A percentile compares a stretch with the other conserved stretches of the same genome.
phyloP scores from a whole-genome alignment of 2,113 vertebrate species.

The Typhlomys cinereus region DNA sequence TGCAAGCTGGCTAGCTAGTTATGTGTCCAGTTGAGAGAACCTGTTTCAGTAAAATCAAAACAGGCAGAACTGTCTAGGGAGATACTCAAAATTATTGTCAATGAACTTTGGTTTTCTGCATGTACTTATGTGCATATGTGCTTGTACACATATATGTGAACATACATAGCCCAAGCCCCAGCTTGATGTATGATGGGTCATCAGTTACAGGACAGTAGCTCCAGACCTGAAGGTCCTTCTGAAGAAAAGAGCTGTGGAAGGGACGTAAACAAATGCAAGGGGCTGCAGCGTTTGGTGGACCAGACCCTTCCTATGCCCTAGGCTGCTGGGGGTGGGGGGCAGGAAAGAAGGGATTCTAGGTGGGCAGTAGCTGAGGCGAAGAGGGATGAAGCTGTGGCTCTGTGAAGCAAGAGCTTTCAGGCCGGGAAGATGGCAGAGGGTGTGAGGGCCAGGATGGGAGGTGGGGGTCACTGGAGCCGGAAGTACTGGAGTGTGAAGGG shows the following conservation, averaged over 20 bases:
- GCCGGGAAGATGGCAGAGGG: not conserved
- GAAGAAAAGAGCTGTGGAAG: not conserved
- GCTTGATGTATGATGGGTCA: not conserved
- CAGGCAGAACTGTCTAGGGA: no score
- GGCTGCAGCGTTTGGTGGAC: fast-evolving
- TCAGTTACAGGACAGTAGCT: not conserved
- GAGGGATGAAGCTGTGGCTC: not conserved
- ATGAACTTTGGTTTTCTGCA: no score
- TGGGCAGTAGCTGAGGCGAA: not conserved
- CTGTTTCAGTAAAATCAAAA: no score
- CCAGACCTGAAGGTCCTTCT: not conserved
- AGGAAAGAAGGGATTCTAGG: not conserved
- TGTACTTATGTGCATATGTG: no score
- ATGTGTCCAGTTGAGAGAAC: no score
- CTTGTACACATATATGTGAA: no score
- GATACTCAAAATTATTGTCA: no score
- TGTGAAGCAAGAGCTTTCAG: not conserved
- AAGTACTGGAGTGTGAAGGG: not conserved
- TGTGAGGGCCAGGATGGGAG: not conserved
- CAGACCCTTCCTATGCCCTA: not conserved
- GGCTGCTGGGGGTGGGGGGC: not conserved
- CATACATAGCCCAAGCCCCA: no score
- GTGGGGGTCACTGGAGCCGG: not conserved
- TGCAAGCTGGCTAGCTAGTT: no score
- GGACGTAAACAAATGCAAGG: not conserved